Percentiles rank a stretch among this genome's conserved stretches.
These are phyloP conservation scores for Apodemia zela DNA, from an alignment of 2,888 invertebrate genomes.

Conservation along the genomic window DNA sequence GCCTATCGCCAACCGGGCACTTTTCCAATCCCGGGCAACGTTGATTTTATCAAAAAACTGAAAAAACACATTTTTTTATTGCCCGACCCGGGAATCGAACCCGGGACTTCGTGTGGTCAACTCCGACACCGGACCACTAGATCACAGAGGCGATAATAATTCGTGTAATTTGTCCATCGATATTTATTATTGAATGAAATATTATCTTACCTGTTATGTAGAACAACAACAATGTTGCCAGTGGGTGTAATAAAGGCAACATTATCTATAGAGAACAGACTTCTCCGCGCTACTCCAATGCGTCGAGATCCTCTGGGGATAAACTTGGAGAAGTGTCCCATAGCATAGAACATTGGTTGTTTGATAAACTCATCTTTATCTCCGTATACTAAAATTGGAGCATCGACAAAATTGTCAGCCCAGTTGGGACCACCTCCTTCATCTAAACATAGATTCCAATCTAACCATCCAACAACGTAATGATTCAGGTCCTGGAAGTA, in stretches of 20 bases:
- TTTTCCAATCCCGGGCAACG: too few relatives aligned
- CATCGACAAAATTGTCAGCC: conserved; percentile 87
- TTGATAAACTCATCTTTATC: conserved; percentile 87
- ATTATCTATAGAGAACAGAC: conserved; percentile 33
- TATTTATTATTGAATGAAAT: neutral
- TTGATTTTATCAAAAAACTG: too few relatives aligned
- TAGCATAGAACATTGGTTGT: conserved; percentile 91
- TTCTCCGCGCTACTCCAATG: conserved; percentile 36
- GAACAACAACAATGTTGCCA: conserved; percentile 50
- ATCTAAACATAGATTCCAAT: conserved; percentile 92
- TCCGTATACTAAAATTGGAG: conserved; percentile 79
- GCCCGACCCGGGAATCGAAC: too few relatives aligned
- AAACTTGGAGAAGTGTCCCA: conserved; percentile 89
- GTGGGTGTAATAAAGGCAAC: conserved; percentile 51
- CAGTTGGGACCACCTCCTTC: conserved; percentile 90
- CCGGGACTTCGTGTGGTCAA: too few relatives aligned
- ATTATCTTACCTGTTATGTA: conserved; percentile 57
- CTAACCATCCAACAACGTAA: conserved; percentile 89
- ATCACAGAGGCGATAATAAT: too few relatives aligned
- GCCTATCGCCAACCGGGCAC: too few relatives aligned
- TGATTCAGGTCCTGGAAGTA: conserved; percentile 82
- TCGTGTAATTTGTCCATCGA: too few relatives aligned
- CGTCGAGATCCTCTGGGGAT: conserved; percentile 79
- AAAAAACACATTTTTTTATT: too few relatives aligned
- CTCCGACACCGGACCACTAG: too few relatives aligned